Conservation (phyloP, 2,888 invertebrate genomes). For the Chrysolina haemoptera region DNA sequence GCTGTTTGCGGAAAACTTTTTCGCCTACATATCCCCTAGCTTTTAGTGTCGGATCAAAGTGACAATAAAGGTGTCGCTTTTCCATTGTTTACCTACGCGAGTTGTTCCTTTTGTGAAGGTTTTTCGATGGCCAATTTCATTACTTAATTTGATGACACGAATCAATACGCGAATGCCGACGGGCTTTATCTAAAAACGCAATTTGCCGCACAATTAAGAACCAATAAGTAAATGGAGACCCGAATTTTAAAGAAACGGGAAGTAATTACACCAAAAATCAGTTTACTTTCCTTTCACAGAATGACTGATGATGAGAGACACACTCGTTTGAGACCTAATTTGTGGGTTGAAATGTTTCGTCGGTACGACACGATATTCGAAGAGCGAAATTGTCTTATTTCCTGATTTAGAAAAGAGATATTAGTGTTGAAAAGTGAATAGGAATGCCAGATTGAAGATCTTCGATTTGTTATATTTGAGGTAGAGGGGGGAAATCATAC, state of each 20-base stretch:
- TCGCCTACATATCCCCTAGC: conserved; percentile 26
- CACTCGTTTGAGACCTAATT: conserved; percentile 35
- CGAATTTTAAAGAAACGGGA: conserved; percentile 17
- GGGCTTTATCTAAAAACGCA: conserved; percentile 13
- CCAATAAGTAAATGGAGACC: conserved; percentile 15
- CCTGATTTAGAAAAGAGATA: conserved; percentile 53
- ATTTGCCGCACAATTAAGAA: conserved; percentile 21
- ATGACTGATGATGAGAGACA: conserved; percentile 38
- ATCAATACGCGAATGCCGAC: conserved; percentile 34
- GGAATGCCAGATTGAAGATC: background rate
- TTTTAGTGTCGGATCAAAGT: conserved; percentile 49
- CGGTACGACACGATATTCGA: conserved; percentile 51
- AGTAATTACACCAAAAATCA: conserved; percentile 20
- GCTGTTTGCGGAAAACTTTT: conserved; percentile 39
- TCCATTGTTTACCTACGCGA: conserved; percentile 57
- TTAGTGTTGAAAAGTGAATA: conserved; percentile 10
- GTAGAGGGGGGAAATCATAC: too few relatives aligned
- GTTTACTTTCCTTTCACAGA: conserved; percentile 34
- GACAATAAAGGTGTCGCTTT: conserved; percentile 55
- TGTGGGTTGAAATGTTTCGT: conserved; percentile 38
- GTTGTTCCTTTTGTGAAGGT: conserved; percentile 54
- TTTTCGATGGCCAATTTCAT: conserved; percentile 56
- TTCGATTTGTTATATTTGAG: too few relatives aligned
- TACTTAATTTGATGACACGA: conserved; percentile 52
- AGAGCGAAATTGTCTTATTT: conserved; percentile 61